Evolutionary conservation across 35 echinoderm and acorn worm genomes (phyloP).

Genomic region (Amphiura filiformis): DNA sequence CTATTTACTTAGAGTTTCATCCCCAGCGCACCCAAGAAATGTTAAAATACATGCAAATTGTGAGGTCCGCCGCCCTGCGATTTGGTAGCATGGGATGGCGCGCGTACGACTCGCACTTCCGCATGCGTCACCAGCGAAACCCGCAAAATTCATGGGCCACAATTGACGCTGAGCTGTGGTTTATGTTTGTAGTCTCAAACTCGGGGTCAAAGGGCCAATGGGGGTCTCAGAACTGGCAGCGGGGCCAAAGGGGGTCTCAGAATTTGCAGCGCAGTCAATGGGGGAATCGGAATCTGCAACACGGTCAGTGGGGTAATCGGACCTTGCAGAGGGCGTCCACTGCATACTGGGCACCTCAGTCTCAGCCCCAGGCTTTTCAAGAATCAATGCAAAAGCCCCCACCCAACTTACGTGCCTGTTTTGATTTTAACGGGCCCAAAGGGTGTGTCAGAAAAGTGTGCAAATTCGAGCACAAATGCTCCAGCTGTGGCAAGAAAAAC

Average conservation of each 20-base stretch:
- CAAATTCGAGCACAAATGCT: constrained; percentile 8
- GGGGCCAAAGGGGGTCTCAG: too few species aligned
- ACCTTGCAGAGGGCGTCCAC: too few species aligned
- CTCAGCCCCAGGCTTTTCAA: not conserved
- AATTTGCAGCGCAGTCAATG: too few species aligned
- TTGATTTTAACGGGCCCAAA: not conserved
- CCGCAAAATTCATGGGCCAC: not conserved
- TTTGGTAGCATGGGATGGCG: constrained; percentile 17
- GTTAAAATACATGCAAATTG: constrained; percentile 19
- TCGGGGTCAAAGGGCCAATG: too few species aligned
- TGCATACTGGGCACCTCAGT: not conserved
- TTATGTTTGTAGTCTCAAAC: not conserved
- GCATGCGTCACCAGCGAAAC: not conserved
- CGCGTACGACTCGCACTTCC: constrained; percentile 17
- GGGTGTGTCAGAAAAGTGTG: not conserved
- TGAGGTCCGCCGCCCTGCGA: not conserved
- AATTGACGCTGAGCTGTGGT: constrained; percentile 17
- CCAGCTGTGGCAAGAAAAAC: not conserved
- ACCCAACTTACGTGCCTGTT: not conserved
- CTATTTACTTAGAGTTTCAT: not conserved
- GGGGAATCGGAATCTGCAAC: too few species aligned
- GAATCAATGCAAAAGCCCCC: not conserved
- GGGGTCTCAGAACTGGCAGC: not conserved
- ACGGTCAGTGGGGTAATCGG: too few species aligned
- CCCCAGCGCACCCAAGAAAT: constrained; percentile 2